These are phyloP conservation scores for Dasyprocta punctata DNA, from an alignment of 2,113 vertebrate genomes.

Conservation along the genomic window DNA sequence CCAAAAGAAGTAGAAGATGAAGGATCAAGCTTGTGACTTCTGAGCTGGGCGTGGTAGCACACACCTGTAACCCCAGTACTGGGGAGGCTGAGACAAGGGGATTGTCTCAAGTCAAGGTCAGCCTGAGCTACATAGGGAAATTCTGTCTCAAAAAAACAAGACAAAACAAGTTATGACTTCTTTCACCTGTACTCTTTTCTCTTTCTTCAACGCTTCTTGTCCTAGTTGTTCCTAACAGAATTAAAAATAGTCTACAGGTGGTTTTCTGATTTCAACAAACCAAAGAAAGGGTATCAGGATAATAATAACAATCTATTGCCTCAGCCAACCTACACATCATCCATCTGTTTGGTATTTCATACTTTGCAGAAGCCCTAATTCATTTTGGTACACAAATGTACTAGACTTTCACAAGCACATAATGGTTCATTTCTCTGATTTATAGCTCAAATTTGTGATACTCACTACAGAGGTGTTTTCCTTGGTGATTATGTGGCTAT, in stretches of 20 bases:
- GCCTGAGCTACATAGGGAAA: neutral
- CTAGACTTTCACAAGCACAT: neutral
- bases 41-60: neutral
- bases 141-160: neutral
- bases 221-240: neutral
- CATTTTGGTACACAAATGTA: neutral
- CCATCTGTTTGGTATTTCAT: neutral
- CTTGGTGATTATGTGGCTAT: neutral
- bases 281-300: neutral
- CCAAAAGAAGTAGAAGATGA: neutral
- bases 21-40: neutral
- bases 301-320: neutral
- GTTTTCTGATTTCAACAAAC: conserved; percentile 30
- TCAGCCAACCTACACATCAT: neutral
- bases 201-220: neutral
- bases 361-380: neutral
- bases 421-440: neutral
- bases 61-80: neutral
- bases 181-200: neutral
- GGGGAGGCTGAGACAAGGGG: neutral
- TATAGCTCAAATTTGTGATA: neutral
- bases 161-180: neutral
- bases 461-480: neutral
- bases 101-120: neutral
- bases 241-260: neutral